Base-by-base conservation (phyloP, 2,888 invertebrate species). In the Griposia aprilina region DNA sequence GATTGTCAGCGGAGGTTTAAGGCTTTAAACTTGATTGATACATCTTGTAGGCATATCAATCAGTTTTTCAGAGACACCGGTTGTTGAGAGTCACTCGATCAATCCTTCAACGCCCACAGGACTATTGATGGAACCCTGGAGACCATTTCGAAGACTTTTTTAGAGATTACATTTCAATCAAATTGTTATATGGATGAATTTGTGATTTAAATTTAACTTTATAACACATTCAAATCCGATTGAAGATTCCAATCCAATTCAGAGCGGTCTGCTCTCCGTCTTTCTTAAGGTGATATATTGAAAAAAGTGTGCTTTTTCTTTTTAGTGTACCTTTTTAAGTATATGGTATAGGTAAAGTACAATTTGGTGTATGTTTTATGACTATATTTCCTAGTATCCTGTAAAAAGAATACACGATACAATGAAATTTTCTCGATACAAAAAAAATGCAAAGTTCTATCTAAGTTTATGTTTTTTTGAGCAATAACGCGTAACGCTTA, bases 11-110 rank as follows among this genome's bases (percentile, higher is more conserved):
- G 26, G 7, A 41, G 52, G 20, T 15, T 62, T 50, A 17, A 66
- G 60, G 26, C 50, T 57, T 68, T 63, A 63, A 57, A 59, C n/a
- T 69, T 57, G 82, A 77, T 80, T 69, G 62, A 76, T 63, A 62
- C 11, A 45, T 77, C 57, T 65, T 62, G n/a, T n/a, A 62, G 72
- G 81, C 30, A 57, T 83, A 83, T 81, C 81, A 79, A 81, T 81
- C 81, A 83, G 79, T n/a, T 83, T 15, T 62, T 15, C 41, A 66
- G 50, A 62, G 66, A 72, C 66, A 50, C 65, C 66, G 79, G 66
- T 83, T 83, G 67, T 77, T 67, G 66, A 76, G 36, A 78, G 59
- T 62, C 79, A 55, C 66, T 83, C 57, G 7, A 83, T 83, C 79
- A 78, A 81, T 83, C 83, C 57, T 83, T 79, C 60, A 78, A 66